phyloP scores from a whole-genome alignment of 2,113 vertebrate species.

The Carassius gibelio region DNA sequence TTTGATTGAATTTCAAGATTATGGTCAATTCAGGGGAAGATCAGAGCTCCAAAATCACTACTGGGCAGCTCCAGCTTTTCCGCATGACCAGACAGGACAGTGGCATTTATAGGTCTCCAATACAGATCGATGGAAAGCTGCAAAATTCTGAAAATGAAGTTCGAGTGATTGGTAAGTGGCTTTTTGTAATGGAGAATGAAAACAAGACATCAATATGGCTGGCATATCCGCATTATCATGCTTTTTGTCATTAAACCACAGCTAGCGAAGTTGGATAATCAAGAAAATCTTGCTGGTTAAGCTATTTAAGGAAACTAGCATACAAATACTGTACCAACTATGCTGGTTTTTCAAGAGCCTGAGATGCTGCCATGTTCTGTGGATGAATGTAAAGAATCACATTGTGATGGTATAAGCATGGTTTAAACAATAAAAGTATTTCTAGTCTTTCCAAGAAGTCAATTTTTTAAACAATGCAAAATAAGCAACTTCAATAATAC shows the following conservation, averaged over 20 bases:
- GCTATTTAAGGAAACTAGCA: neutral
- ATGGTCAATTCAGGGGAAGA: neutral
- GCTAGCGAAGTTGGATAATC: neutral
- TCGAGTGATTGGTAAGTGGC: slow-evolving; percentile 31
- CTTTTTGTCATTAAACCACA: neutral
- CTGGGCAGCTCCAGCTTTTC: neutral
- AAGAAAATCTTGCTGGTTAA: neutral
- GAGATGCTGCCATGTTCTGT: neutral
- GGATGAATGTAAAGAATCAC: neutral
- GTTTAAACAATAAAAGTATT: too few relatives aligned
- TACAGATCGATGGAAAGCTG: neutral
- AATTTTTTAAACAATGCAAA: too few relatives aligned
- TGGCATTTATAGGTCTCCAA: neutral
- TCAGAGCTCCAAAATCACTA: rapidly evolving
- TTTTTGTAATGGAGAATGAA: neutral
- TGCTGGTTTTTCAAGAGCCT: neutral
- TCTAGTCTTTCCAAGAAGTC: too few relatives aligned
- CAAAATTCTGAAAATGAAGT: neutral
- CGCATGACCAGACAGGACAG: neutral
- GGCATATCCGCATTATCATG: neutral
- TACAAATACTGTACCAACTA: neutral
- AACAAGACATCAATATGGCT: neutral
- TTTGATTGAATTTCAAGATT: rapidly evolving
- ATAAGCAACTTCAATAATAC: too few relatives aligned
- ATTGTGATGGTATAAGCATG: neutral